These are phyloP conservation scores for Pseudorectes ferrugineus DNA, from an alignment of 2,113 vertebrate genomes.

Conservation along the genomic window DNA sequence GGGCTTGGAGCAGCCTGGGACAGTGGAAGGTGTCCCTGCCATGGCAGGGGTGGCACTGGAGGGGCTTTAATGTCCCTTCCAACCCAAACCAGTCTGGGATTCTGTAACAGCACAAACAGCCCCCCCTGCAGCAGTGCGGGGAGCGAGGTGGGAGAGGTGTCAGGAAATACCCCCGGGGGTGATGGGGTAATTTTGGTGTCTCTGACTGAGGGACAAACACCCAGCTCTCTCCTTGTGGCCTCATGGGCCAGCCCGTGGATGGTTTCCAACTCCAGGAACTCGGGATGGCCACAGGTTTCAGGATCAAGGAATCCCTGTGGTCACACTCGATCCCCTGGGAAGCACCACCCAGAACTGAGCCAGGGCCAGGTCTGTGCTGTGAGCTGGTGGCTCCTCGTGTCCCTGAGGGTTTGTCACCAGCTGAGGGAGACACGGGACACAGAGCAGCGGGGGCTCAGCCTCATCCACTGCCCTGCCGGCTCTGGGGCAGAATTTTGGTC, in stretches of 20 bases:
- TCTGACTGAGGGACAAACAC: background rate
- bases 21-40: background rate
- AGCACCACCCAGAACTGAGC: background rate
- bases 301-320: background rate
- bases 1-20: background rate
- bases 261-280: background rate
- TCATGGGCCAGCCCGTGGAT: background rate
- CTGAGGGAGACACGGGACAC: background rate
- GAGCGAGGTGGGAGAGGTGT: background rate
- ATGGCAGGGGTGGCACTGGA: background rate
- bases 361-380: background rate
- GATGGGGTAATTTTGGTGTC: background rate
- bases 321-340: rapidly evolving
- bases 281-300: background rate
- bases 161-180: background rate
- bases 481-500: background rate
- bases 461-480: background rate
- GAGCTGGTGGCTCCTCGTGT: background rate
- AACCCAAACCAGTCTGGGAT: background rate
- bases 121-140: background rate
- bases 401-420: background rate
- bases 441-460: background rate
- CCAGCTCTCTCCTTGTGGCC: background rate
- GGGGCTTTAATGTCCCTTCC: background rate
- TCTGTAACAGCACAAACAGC: background rate